Evolutionary conservation across 1,140 invertebrate genomes (phyloP).

Genomic region (Theocolax elegans): DNA sequence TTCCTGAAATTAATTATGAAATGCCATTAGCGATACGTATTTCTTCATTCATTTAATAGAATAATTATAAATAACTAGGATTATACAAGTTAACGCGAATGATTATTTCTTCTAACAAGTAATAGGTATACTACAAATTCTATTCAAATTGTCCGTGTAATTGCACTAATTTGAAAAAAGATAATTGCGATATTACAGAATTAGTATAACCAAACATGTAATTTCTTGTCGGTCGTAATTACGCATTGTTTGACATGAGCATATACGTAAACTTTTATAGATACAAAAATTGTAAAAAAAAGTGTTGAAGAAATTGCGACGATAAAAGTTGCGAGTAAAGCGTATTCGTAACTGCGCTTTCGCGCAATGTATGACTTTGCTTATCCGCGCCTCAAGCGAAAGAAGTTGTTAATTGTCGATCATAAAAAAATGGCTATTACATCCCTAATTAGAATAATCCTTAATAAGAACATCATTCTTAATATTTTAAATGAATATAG

Average conservation of each 20-base stretch:
- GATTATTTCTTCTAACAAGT: not conserved
- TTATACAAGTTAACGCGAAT: not conserved
- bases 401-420: no score
- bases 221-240: constrained; percentile 2
- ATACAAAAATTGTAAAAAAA: not conserved
- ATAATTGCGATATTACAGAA: not conserved
- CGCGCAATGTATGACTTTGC: no score
- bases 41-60: not conserved
- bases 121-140: not conserved
- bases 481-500: no score
- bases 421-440: no score
- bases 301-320: not conserved
- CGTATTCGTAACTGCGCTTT: no score
- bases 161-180: not conserved
- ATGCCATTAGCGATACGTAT: not conserved
- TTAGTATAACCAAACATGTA: not conserved
- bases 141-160: constrained; percentile 6
- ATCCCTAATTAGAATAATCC: no score
- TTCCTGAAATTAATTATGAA: not conserved
- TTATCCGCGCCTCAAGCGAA: no score
- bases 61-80: not conserved
- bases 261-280: not conserved
- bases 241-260: constrained; percentile 2
- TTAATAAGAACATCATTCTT: no score
- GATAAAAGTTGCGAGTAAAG: no score